These are phyloP conservation scores for Spodoptera picta DNA, from an alignment of 2,888 invertebrate genomes.

Conservation along the genomic window DNA sequence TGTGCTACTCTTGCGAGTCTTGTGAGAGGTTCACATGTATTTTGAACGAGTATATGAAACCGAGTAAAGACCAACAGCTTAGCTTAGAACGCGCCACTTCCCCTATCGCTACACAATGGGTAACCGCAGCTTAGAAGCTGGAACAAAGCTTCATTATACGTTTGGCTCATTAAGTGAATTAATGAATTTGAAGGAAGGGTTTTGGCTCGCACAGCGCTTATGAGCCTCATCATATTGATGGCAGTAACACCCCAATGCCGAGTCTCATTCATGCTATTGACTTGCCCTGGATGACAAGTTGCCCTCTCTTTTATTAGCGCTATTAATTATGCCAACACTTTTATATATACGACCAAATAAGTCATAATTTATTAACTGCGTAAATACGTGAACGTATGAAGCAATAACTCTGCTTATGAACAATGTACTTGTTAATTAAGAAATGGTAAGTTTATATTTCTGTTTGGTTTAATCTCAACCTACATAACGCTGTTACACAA, in stretches of 20 bases:
- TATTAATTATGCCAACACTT: background rate
- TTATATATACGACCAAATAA: background rate
- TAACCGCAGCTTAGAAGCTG: constrained; percentile 66
- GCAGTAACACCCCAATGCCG: constrained; percentile 32
- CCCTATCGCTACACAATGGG: constrained; percentile 71
- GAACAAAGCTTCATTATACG: constrained; percentile 80
- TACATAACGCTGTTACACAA: too few species aligned
- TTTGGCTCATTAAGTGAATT: constrained; percentile 81
- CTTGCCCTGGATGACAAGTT: constrained; percentile 1
- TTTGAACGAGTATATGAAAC: constrained; percentile 41
- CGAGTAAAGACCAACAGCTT: constrained; percentile 60
- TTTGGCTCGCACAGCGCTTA: constrained; percentile 66
- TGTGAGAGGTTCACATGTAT: constrained; percentile 26
- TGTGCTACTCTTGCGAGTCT: constrained; percentile 5
- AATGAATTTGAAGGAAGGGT: constrained; percentile 76
- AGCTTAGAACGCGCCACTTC: constrained; percentile 68
- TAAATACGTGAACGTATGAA: too few species aligned
- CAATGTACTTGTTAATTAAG: too few species aligned
- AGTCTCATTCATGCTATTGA: constrained; percentile 26
- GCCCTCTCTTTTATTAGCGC: background rate
- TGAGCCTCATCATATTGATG: constrained; percentile 72
- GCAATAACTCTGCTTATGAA: too few species aligned
- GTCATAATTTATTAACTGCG: background rate
- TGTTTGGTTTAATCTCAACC: too few species aligned
- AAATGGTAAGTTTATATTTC: too few species aligned